Percentiles rank a stretch among this genome's conserved stretches.
Conservation (phyloP, 2,797 vertebrate species). For the Myoxocephalus aenaeus region DNA sequence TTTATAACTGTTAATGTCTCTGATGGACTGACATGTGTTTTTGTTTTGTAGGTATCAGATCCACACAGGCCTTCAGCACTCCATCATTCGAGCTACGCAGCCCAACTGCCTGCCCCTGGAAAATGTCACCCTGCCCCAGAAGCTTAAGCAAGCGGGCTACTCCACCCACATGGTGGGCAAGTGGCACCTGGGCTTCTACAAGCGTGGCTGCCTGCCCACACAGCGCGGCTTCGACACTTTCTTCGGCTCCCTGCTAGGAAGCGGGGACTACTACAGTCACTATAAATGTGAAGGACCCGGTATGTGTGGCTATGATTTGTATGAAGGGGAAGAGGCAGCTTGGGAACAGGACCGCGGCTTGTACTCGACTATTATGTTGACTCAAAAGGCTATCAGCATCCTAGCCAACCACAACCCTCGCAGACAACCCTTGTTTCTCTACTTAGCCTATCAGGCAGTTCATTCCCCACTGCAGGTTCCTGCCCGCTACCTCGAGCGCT, state of each 20-base stretch:
- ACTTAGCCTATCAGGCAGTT: constrained; percentile 95
- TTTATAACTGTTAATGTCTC: background rate
- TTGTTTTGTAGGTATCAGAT: constrained; percentile 92
- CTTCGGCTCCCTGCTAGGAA: constrained; percentile 95
- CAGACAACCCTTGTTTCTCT: constrained; percentile 91
- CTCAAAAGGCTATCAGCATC: constrained; percentile 90
- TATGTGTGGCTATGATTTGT: constrained; percentile 95
- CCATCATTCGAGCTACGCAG: constrained; percentile 94
- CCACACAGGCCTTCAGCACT: constrained; percentile 98
- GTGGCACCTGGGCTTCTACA: constrained; percentile 98
- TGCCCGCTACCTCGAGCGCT: constrained; percentile 90
- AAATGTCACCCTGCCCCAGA: constrained; percentile 94
- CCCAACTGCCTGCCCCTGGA: constrained; percentile 96
- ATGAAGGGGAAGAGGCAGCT: constrained; percentile 93
- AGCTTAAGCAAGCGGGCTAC: constrained; percentile 93
- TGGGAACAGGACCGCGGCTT: constrained; percentile 94
- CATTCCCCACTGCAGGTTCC: constrained; percentile 97
- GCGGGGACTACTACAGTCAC: constrained; percentile 96
- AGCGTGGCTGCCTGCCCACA: constrained; percentile 94
- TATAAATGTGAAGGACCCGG: constrained; percentile 96
- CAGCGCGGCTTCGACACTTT: constrained; percentile 96
- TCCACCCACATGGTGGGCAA: constrained; percentile 98
- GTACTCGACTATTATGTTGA: constrained; percentile 97
- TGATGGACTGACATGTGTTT: constrained; percentile 13
- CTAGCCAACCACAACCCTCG: constrained; percentile 89